Base-by-base conservation (phyloP, 2,113 vertebrate species). In the Lasiurus cinereus region DNA sequence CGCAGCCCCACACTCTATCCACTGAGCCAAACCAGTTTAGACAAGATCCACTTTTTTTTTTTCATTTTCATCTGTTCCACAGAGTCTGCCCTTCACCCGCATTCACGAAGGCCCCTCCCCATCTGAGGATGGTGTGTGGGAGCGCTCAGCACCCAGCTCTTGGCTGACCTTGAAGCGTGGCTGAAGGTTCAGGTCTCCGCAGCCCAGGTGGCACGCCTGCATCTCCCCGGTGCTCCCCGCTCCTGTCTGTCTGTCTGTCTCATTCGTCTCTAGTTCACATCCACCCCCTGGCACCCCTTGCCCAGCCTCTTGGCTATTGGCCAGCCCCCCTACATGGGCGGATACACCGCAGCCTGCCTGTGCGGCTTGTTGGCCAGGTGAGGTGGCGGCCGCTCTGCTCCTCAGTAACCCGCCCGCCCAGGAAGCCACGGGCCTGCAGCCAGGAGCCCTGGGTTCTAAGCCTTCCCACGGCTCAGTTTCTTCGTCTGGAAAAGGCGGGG, bases 151-250 rank as follows among this genome's bases (percentile, higher is more conserved):
- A 29, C 59, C 8, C 6, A 18, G 54, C 59, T 88, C 69, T 31
- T 29, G 66, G 50, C 39, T 80, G 62, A 43, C 69, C 27, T 73
- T 50, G 66, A 39, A 33, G 13, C 64, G 1, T 11, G 5, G 48
- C 12, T 74, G 8, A 4, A 9, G 1, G 21, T 43, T 88, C 5
- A 62, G 43, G 13, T 4, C 43, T 31, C 36, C 59, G 50, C 6
- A 21, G 70, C 18, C 39, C 15, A 4, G 16, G 3, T 33, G n/a
- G 31, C 36, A 6, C 36, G 21, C 24, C 3, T 8, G 33, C 54
- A 6, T 39, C 46, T 52, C 36, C 13, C 46, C 1, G 0, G 3
- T 24, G 10, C 5, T 21, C 31, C 77, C 36, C 43, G 5, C 19
- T 21, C 29, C 46, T 4, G 46, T 56, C 62, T 39, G 1, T 56